Evolutionary conservation across 2,888 invertebrate species (phyloP).

Genomic region (Drosophila ustulata): DNA sequence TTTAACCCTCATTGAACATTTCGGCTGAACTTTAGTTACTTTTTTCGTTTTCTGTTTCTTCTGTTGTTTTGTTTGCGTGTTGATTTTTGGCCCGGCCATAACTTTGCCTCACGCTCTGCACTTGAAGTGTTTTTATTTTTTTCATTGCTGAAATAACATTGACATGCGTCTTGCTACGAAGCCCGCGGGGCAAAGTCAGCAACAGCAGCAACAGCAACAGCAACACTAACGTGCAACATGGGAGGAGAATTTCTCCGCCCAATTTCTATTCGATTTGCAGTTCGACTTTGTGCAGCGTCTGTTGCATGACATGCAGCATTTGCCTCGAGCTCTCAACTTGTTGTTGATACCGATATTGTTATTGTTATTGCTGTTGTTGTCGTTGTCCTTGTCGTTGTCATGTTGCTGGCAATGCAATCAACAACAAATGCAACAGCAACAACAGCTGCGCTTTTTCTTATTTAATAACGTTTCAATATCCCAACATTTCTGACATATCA

Average conservation of each 20-base stretch:
- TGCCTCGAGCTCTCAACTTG: conserved; percentile 56
- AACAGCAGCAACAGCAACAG: neutral
- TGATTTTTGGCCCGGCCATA: conserved; percentile 74
- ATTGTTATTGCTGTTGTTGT: conserved; percentile 48
- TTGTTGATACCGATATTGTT: conserved; percentile 46
- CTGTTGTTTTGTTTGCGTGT: conserved; percentile 64
- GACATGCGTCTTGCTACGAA: conserved; percentile 75
- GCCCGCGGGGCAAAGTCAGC: conserved; percentile 37
- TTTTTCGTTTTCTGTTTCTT: conserved; percentile 30
- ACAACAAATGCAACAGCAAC: conserved; percentile 42
- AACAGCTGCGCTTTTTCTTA: conserved; percentile 69
- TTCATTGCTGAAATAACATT: conserved; percentile 77
- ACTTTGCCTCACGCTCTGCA: conserved; percentile 23
- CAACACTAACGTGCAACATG: neutral
- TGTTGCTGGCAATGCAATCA: conserved; percentile 58
- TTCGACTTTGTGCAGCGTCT: conserved; percentile 72
- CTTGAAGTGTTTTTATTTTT: conserved; percentile 51
- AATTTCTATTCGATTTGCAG: conserved; percentile 70
- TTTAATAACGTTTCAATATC: conserved; percentile 81
- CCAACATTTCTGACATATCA: conserved; percentile 79
- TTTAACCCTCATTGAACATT: conserved; percentile 77
- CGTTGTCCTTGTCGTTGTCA: conserved; percentile 45
- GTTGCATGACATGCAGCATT: conserved; percentile 78
- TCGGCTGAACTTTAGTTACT: conserved; percentile 55
- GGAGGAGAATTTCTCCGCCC: conserved; percentile 20